Evolutionary conservation across 2,888 invertebrate genomes (phyloP).

Genomic region (Caenorhabditis sp.): DNA sequence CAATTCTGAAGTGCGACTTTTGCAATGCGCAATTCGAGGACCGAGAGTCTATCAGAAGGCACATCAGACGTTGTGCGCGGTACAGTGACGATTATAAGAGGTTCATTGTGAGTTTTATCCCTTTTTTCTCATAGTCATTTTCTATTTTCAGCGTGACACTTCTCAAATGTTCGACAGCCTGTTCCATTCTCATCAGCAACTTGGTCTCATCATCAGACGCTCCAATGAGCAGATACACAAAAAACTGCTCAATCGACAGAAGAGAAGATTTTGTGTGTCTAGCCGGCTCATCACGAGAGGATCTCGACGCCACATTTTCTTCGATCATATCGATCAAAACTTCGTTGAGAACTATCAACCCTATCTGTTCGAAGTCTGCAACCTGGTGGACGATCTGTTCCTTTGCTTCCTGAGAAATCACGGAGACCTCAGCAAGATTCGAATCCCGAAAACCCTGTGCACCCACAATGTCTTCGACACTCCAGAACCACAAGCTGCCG

Average conservation of each 20-base stretch:
- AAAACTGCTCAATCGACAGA: conserved; percentile 8
- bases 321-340: conserved; percentile 7
- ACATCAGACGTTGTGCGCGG: not conserved
- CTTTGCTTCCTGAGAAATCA: conserved; percentile 13
- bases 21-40: conserved; percentile 9
- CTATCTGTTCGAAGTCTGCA: not conserved
- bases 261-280: not conserved
- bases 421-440: not conserved
- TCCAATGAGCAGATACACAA: conserved; percentile 2
- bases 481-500: not conserved
- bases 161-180: conserved; percentile 13
- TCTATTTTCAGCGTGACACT: conserved; percentile 10
- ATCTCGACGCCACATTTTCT: not conserved
- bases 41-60: conserved; percentile 1
- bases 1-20: conserved; percentile 10
- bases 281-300: not conserved
- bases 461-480: too few relatives aligned
- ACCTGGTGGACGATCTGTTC: conserved; percentile 22
- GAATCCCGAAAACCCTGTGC: not conserved
- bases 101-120: conserved; percentile 24
- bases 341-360: conserved; percentile 26
- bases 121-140: too few relatives aligned
- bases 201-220: conserved; percentile 3
- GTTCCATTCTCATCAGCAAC: conserved; percentile 10
- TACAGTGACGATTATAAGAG: not conserved